Evolutionary conservation across 2,113 vertebrate genomes (phyloP), one percentile per base, ranked within the genome.

Genomic region (Atrichornis clamosus): DNA sequence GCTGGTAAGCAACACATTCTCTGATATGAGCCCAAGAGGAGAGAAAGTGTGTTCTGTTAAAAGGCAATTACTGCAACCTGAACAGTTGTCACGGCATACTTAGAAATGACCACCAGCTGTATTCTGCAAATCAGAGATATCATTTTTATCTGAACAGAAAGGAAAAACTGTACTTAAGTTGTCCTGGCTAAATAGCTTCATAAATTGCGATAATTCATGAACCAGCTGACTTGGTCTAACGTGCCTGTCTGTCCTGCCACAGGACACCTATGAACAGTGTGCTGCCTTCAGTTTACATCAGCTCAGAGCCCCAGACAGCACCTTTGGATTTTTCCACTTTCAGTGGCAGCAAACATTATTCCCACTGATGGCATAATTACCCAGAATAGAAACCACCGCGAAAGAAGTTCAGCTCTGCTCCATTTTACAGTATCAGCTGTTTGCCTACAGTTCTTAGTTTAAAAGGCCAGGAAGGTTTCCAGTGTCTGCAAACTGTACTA

Each of bases 401-500:
- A 73, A 63, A 75, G 69, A 89, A 84, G 53, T 47, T 75, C 26
- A 79, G 89, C 47, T 87, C 46, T 6, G 39, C 47, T 65, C 55
- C 50, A 32, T 85, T 89, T 87, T 35, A 80, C 39, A 46, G 47
- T 17, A 83, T 93, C 94, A 84, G 80, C 77, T 87, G 32, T 68
- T 91, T 92, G 88, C 46, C 92, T 62, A 33, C 69, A 69, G 44
- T 76, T 75, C 72, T 78, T 76, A 65, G 46, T 65, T 89, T 82
- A 83, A 93, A 96, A 93, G 83, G 82, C 64, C 89, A 89, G 75
- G 27, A 89, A 87, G 70, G 56, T 83, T 91, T 63, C 84, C 73
- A 91, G 64, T 60, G 52, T 87, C 87, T 96, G 87, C 41, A 95
- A 87, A 95, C 93, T 59, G 73, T 87, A 50, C 59, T 55, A 16